These are phyloP conservation scores for Amphipoea oculea DNA, from an alignment of 2,888 invertebrate species.

Conservation along the genomic window DNA sequence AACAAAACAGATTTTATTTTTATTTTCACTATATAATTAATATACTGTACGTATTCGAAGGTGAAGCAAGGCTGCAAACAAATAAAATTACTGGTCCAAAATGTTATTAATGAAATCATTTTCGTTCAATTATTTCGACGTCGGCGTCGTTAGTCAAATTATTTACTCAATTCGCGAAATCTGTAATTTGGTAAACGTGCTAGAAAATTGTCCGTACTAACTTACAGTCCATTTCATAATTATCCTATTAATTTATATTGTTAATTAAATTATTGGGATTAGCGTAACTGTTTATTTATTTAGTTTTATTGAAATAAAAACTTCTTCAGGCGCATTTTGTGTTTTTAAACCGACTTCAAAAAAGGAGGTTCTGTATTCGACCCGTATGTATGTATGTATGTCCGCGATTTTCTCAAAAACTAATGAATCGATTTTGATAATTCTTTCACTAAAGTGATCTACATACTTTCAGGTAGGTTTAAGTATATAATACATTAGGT, in stretches of 20 bases:
- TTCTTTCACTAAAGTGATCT: no score
- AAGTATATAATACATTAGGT: no score
- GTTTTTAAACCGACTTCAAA: no score
- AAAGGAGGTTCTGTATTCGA: no score
- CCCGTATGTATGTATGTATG: no score
- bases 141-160: conserved; percentile 21
- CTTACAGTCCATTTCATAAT: not conserved
- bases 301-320: not conserved
- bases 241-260: not conserved
- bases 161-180: not conserved
- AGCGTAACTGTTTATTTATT: not conserved
- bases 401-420: no score
- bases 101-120: not conserved
- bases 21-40: no score
- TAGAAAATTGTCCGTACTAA: not conserved
- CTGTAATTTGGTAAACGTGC: not conserved
- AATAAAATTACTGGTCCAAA: conserved; percentile 7
- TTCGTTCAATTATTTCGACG: conserved; percentile 10
- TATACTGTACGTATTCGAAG: no score
- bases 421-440: no score
- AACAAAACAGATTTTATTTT: no score
- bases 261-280: not conserved
- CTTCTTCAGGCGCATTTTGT: no score
- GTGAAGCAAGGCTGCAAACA: not conserved
- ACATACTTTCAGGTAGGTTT: no score